These are phyloP conservation scores for Hydractinia symbiolongicarpus DNA, from an alignment of 30 jellyfish, hydroid and myxozoan genomes.

Conservation along the genomic window DNA sequence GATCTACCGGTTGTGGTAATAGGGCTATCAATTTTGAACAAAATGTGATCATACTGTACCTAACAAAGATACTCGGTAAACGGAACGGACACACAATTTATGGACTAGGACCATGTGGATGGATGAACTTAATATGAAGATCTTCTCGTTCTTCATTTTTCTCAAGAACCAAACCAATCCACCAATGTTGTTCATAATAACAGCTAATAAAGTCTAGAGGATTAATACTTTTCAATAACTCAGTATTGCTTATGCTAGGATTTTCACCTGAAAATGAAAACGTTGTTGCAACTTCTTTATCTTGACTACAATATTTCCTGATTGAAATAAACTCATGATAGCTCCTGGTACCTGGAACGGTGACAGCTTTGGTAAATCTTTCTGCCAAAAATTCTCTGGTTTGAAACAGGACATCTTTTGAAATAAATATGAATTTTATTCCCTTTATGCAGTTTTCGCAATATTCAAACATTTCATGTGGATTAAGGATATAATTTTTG, in stretches of 20 bases:
- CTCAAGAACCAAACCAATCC: constrained; percentile 39
- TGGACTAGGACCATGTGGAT: constrained; percentile 21
- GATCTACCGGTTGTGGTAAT: constrained; percentile 10
- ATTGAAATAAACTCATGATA: not conserved
- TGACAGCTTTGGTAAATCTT: constrained; percentile 35
- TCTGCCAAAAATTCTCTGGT: constrained; percentile 18
- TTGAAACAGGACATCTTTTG: constrained; percentile 26
- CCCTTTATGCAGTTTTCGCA: constrained; percentile 45
- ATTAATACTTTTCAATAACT: not conserved
- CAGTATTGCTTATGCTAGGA: too few species aligned
- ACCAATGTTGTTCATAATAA: constrained; percentile 20
- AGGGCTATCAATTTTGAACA: not conserved
- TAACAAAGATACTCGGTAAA: constrained; percentile 3
- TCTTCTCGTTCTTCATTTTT: constrained; percentile 15
- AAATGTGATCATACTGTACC: not conserved
- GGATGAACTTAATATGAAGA: constrained; percentile 28
- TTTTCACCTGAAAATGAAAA: not conserved
- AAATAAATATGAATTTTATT: constrained; percentile 31
- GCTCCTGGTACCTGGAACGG: constrained; percentile 53
- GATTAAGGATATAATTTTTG: constrained; percentile 36
- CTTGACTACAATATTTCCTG: not conserved
- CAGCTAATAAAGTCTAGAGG: constrained; percentile 20
- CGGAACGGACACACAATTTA: constrained; percentile 10
- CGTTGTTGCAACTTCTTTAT: not conserved
- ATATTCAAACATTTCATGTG: constrained; percentile 24